phyloP scores from a whole-genome alignment of 2,888 invertebrate species.

The Sphaerophoria taeniata region DNA sequence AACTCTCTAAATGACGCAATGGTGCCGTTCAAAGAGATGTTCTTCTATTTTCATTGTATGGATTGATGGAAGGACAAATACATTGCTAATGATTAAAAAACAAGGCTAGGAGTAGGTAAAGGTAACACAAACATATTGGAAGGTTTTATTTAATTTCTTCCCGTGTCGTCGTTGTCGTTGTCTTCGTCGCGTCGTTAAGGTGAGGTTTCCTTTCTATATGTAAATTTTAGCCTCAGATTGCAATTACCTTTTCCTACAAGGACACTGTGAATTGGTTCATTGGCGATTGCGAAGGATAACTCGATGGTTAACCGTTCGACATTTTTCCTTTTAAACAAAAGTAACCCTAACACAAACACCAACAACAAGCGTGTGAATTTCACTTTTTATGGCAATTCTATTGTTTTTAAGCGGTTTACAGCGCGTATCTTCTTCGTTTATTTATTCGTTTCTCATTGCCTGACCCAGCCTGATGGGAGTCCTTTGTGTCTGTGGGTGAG shows the following conservation, averaged over 20 bases:
- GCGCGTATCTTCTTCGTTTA: constrained; percentile 63
- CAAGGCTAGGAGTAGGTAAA: constrained; percentile 37
- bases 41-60: constrained; percentile 11
- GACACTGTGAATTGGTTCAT: constrained; percentile 50
- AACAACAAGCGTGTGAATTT: constrained; percentile 37
- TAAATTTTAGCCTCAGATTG: constrained; percentile 38
- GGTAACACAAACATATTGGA: not conserved
- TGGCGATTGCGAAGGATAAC: constrained; percentile 19
- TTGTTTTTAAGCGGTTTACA: constrained; percentile 66
- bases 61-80: not conserved
- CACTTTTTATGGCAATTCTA: constrained; percentile 58
- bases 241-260: constrained; percentile 60
- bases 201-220: not conserved
- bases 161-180: too few relatives aligned
- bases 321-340: not conserved
- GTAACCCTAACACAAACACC: not conserved
- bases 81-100: constrained; percentile 56
- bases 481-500: not conserved
- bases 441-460: constrained; percentile 35
- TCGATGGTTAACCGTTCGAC: constrained; percentile 1
- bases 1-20: constrained; percentile 48
- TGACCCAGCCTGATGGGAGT: not conserved
- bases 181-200: too few relatives aligned
- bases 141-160: not conserved
- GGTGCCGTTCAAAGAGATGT: constrained; percentile 21